Percentiles rank a stretch among this genome's conserved stretches.
Conservation (phyloP, 2,888 invertebrate genomes). For the Disparrhopalites patrizii region DNA sequence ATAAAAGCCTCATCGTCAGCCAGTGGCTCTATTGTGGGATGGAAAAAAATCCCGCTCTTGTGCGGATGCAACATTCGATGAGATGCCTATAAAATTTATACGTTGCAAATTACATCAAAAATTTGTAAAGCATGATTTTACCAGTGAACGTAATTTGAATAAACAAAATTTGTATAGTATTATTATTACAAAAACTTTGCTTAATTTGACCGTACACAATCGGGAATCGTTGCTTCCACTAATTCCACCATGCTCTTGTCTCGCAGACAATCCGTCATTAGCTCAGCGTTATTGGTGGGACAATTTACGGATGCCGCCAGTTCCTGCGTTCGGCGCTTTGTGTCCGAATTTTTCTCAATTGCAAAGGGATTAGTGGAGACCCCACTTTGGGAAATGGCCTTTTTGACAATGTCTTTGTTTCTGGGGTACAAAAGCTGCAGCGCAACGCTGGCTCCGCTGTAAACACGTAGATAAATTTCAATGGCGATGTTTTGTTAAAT, state of each 20-base stretch:
- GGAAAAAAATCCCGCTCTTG: neutral
- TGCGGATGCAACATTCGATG: neutral
- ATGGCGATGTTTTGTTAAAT: too few species aligned
- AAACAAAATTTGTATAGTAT: too few species aligned
- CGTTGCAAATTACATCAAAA: too few species aligned
- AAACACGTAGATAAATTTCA: too few species aligned
- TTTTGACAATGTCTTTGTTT: neutral
- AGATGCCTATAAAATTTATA: too few species aligned
- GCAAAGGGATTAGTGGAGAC: neutral
- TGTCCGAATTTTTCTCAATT: neutral
- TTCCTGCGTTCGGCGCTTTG: neutral
- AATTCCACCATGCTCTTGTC: neutral
- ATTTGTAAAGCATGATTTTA: too few species aligned
- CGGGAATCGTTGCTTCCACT: neutral
- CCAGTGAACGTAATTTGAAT: too few species aligned
- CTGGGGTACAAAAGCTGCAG: neutral
- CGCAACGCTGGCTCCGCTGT: conserved; percentile 2
- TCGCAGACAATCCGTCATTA: neutral
- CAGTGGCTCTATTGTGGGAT: conserved; percentile 6
- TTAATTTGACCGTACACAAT: too few species aligned
- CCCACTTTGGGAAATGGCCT: conserved; percentile 4
- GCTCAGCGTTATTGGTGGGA: neutral
- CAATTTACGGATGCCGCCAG: neutral
- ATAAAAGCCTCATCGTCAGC: conserved; percentile 10
- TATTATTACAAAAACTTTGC: too few species aligned